Conservation (phyloP, 2,797 vertebrate genomes). For the Microcaecilia unicolor region DNA sequence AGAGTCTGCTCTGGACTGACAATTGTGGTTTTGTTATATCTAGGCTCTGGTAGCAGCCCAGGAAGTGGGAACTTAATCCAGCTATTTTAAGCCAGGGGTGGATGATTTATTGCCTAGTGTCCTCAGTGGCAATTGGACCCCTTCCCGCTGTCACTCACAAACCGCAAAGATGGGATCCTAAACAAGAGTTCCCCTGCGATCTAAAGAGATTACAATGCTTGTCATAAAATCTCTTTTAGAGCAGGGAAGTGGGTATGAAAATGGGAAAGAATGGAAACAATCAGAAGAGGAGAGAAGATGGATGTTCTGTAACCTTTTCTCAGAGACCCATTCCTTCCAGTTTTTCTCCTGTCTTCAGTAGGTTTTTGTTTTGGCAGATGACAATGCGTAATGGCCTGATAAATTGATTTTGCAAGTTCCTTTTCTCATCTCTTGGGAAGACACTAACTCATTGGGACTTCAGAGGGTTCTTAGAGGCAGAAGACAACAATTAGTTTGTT, state of each 20-base stretch:
- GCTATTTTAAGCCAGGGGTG: slow-evolving; percentile 69
- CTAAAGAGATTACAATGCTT: slow-evolving; percentile 86
- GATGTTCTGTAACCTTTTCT: slow-evolving; percentile 80
- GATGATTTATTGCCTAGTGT: slow-evolving; percentile 98
- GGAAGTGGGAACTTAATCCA: slow-evolving; percentile 65
- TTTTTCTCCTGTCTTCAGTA: slow-evolving; percentile 62
- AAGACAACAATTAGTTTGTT: slow-evolving; percentile 95
- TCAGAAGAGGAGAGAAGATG: slow-evolving; percentile 76
- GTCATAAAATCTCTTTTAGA: slow-evolving; percentile 87
- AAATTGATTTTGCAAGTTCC: slow-evolving; percentile 74
- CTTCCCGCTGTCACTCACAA: slow-evolving; percentile 87
- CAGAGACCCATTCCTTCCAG: slow-evolving; percentile 71
- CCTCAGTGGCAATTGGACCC: slow-evolving; percentile 86
- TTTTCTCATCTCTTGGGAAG: slow-evolving; percentile 72
- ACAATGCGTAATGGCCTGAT: slow-evolving; percentile 74
- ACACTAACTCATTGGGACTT: slow-evolving; percentile 91
- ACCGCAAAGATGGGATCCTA: slow-evolving; percentile 71
- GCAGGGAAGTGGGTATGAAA: slow-evolving; percentile 70
- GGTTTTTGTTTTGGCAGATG: slow-evolving; percentile 74
- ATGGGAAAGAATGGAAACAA: slow-evolving; percentile 74
- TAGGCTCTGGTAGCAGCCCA: slow-evolving; percentile 72
- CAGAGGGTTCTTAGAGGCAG: slow-evolving; percentile 71
- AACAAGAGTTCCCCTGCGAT: slow-evolving; percentile 70
- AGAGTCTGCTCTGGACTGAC: slow-evolving; percentile 54
- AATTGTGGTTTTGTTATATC: slow-evolving; percentile 83